Evolutionary conservation across 2,797 vertebrate genomes (phyloP), one percentile per base, ranked within the genome.

Genomic region (Leuciscus waleckii): DNA sequence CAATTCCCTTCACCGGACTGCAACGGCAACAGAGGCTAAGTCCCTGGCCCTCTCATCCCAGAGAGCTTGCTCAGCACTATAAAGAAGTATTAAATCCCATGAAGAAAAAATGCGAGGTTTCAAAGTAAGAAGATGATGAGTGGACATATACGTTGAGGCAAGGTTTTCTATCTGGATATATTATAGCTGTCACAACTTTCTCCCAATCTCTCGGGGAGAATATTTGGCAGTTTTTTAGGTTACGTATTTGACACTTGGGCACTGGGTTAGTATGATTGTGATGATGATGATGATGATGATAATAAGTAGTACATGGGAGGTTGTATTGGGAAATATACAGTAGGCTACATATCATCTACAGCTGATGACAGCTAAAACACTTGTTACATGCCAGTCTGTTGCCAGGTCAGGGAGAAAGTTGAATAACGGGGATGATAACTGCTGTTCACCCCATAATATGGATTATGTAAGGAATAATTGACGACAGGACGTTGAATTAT

Each of bases 61-160:
- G 35, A 92, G 92, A 92, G 94, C 94, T 95, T 92, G 91, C 94
- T 95, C 94, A 95, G 94, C 94, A 94, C 87, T 93, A 93, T 92
- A 94, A 94, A 93, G 92, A 92, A 87, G 90, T 93, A 91, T 88
- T 93, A 91, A 89, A 54, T 92, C 86, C 77, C 83, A 92, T 92
- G 90, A 92, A 91, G 90, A 88, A 83, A 88, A 87, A 89, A 92
- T 92, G 90, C 93, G 89, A 92, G 94, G 92, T 94, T 94, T 85
- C 77, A 76, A 83, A 91, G 92, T 91, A 86, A 88, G 89, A 63
- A 84, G 87, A 86, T 89, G 91, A 89, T 90, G 88, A 83, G 46
- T 85, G 65, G 91, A 69, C 65, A 83, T 80, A 49, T 61, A 80
- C 68, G 69, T 68, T 73, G 43, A 51, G 49, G 76, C 54, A 79